phyloP scores from a whole-genome alignment of 2,888 invertebrate species.

The Limnephilus marmoratus region DNA sequence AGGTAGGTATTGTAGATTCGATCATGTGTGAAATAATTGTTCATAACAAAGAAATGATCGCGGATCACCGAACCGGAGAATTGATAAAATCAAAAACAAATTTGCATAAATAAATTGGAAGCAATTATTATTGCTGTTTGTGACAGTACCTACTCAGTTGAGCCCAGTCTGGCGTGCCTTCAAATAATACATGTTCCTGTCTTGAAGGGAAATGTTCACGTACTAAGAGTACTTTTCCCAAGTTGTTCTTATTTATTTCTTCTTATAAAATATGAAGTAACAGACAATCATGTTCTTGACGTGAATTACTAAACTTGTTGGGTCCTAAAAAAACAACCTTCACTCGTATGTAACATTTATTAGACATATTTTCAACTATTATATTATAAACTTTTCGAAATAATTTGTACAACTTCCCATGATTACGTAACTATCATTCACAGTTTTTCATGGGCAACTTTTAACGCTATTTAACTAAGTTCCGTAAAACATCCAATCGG shows the following conservation, averaged over 20 bases:
- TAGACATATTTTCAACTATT: not conserved
- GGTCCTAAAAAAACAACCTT: not conserved
- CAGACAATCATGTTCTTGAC: not conserved
- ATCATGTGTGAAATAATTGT: conserved; percentile 11
- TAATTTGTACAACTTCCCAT: no score
- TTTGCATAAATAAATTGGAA: not conserved
- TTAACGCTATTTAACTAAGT: no score
- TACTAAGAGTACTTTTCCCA: not conserved
- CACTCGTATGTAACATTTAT: not conserved
- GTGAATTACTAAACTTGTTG: not conserved
- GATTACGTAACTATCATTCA: no score
- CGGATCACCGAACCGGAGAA: conserved; percentile 12
- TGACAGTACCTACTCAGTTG: not conserved
- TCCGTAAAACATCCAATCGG: no score
- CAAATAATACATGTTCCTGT: not conserved
- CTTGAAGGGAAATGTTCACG: not conserved
- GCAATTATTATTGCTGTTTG: not conserved
- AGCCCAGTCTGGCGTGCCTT: not conserved
- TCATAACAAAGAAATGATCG: not conserved
- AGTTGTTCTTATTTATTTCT: not conserved
- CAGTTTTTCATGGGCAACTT: no score
- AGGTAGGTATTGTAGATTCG: not conserved
- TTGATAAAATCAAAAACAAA: not conserved
- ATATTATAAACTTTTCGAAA: no score
- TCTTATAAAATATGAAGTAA: not conserved